Percentiles rank a stretch among this genome's conserved stretches.
Evolutionary conservation across 2,797 vertebrate species (phyloP).

Genomic region (Staurois parvus): DNA sequence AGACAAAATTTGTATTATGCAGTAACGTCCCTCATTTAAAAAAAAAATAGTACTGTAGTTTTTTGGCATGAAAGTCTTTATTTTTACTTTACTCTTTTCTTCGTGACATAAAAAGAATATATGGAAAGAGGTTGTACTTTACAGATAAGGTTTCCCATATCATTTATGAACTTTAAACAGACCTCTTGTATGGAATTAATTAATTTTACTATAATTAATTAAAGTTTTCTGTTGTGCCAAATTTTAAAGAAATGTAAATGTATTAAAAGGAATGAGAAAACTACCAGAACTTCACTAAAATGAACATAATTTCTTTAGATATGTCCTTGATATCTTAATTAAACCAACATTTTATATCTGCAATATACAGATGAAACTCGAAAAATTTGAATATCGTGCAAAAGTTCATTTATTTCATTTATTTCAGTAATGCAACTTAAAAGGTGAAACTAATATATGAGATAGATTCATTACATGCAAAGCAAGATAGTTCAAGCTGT

Average conservation of each 20-base stretch:
- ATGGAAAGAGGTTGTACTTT: constrained; percentile 15
- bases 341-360: background rate
- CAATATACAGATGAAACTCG: no score
- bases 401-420: no score
- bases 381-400: no score
- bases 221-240: constrained; percentile 32
- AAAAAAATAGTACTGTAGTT: constrained; percentile 26
- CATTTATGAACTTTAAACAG: constrained; percentile 40
- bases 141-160: constrained; percentile 25
- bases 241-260: constrained; percentile 9
- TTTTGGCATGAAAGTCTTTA: constrained; percentile 4
- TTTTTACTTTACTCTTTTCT: background rate
- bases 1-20: constrained; percentile 39
- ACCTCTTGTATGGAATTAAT: constrained; percentile 20
- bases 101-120: constrained; percentile 10
- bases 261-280: background rate
- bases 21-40: constrained; percentile 20
- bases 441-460: no score
- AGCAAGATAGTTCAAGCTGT: no score
- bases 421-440: no score
- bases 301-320: constrained; percentile 1
- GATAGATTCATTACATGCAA: no score
- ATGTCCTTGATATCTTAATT: constrained; percentile 11
- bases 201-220: constrained; percentile 28
- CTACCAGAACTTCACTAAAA: background rate